These are phyloP conservation scores for Acanthaster planci DNA, from an alignment of 35 echinoderm and acorn worm species.

Conservation along the genomic window DNA sequence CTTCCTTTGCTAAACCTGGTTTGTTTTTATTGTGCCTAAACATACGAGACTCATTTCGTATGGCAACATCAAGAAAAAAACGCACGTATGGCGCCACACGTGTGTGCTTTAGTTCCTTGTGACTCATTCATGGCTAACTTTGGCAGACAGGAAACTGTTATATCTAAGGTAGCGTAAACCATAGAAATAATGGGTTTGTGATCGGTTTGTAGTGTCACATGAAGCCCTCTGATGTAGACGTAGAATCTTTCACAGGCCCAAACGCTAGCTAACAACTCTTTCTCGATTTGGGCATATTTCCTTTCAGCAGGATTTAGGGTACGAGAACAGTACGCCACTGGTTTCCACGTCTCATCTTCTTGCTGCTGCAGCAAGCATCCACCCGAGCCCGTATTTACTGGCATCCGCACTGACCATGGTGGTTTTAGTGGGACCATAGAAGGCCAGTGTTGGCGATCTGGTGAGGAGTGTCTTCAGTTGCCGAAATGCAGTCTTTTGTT, in stretches of 20 bases:
- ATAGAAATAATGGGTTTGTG: no score
- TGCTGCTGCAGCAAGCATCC: conserved; percentile 62
- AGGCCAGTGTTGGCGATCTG: conserved; percentile 24
- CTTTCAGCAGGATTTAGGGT: conserved; percentile 34
- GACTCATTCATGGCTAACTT: no score
- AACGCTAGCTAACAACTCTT: conserved; percentile 62
- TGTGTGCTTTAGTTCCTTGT: no score
- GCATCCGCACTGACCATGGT: conserved; percentile 47
- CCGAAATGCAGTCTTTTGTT: conserved; percentile 42
- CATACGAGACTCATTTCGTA: no score
- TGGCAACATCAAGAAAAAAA: no score
- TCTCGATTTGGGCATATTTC: conserved; percentile 72
- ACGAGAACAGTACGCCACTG: conserved; percentile 62
- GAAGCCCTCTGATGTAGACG: conserved; percentile 50
- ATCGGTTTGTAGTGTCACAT: conserved; percentile 60
- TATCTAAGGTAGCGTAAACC: no score
- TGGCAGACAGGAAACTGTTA: no score
- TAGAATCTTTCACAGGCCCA: conserved; percentile 66
- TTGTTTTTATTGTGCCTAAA: no score
- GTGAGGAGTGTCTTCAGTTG: conserved; percentile 34
- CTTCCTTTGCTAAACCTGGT: no score
- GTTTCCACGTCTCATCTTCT: conserved; percentile 36
- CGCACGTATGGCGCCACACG: no score
- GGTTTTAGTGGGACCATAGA: conserved; percentile 47
- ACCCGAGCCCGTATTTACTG: conserved; percentile 45